Base-by-base conservation (phyloP, 2,113 vertebrate genomes). In the Paedocypris sp. region DNA sequence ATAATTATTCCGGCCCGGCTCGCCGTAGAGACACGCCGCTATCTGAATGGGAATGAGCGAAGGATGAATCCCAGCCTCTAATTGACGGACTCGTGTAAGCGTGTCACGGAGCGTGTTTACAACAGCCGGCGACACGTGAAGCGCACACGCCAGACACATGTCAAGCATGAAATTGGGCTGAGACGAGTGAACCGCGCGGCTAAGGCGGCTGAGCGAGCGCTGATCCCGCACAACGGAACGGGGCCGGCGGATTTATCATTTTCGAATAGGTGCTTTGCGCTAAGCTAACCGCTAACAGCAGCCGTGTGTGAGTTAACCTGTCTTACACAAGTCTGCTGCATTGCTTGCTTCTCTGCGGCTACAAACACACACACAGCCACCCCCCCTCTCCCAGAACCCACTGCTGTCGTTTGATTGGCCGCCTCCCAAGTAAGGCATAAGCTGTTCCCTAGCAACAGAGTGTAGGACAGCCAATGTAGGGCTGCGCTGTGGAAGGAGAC, bases 401-500 rank as follows among this genome's bases (percentile, higher is more conserved):
- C 72, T 79, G 52, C 53, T 59, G n/a, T 67, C 54, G 57, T 68
- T 68, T 22, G 68, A 86, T 86, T 87, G 84, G 85, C 74, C 73
- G n/a, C 70, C 18, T 67, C 41, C 61, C 70, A 74, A 79, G 78
- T 75, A 77, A 83, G 79, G 82, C 85, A 84, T 84, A 83, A 82
- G 73, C 80, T 85, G 85, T 86, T 85, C 70, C 85, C 79, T 85
- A 84, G 85, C 85, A 85, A 87, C 85, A 84, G 74, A 81, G 71
- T 43, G 3, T 68, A 16, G 62, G 68, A 69, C 68, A 82, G 75
- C 85, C 85, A 87, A 87, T 87, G 62, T 65, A 66, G 68, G 59
- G 73, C 71, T 48, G 72, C 70, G 41, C 69, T 69, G 76, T 71
- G 77, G 74, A 82, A 80, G 77, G 71, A 77, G 79, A 72, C 72